Base-by-base conservation (phyloP, 2,888 invertebrate species). In the Agrotis ipsilon region DNA sequence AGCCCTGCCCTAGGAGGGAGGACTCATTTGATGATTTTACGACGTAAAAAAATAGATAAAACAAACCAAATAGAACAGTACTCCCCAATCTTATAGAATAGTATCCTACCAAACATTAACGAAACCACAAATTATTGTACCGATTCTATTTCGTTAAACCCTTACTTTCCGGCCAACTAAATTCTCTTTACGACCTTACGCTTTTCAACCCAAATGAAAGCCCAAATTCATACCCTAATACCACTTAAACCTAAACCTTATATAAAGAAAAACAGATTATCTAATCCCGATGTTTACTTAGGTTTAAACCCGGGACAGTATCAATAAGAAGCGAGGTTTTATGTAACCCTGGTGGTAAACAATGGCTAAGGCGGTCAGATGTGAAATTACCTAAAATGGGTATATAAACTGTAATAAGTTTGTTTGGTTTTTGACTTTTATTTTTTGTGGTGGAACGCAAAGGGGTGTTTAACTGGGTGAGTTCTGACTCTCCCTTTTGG, bases 261-360 rank as follows among this genome's bases (percentile, higher is more conserved):
- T 48, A 55, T 68, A 83, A 74, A 55, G 65, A 52, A 51, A 75
- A 72, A 66, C 60, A 59, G 55, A 66, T 70, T 72, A 78, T 68
- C 68, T 78, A 59, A 70, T 68, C 71, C 75, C 19, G 32, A 48
- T 66, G 67, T 78, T 75, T 78, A 75, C 64, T 67, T 67, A 78
- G 78, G 78, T 24, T 39, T 54, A 55, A 55, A 14, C 27, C 19
- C 13, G 32, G 21, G n/a, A 6, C n/a, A 49, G 49, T 64, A 58
- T 19, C 75, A 75, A 78, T 75, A 75, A 68, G 27, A 43, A 58
- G 21, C 21, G 49, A 19, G 57, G 57, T 3, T 78, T 70, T 68
- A 75, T 58, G 27, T 71, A 55, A 49, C 52, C 27, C 39, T 11
- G 27, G 9, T 24, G n/a, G 49, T 54, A 71, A 68, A 65, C 52